These are phyloP conservation scores for Brachylomia viminalis DNA, from an alignment of 2,888 invertebrate species.

Conservation along the genomic window DNA sequence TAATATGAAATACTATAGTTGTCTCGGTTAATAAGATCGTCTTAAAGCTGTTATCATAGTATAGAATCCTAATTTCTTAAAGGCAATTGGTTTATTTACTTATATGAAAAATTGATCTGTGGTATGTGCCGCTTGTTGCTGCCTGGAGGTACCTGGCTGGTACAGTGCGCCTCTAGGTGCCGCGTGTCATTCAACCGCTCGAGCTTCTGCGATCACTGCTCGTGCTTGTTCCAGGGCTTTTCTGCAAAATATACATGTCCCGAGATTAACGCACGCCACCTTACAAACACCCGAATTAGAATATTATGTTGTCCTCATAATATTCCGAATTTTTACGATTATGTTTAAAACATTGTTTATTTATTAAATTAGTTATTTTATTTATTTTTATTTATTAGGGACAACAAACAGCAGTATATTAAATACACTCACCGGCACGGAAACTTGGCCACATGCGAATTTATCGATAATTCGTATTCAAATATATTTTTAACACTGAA, in stretches of 20 bases:
- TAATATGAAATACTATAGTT: neutral
- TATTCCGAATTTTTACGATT: too few relatives aligned
- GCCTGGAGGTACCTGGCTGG: neutral
- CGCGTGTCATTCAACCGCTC: constrained; percentile 75
- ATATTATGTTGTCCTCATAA: too few relatives aligned
- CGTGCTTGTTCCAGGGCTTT: constrained; percentile 86
- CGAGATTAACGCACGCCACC: too few relatives aligned
- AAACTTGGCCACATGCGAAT: too few relatives aligned
- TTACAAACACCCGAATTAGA: too few relatives aligned
- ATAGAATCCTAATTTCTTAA: neutral
- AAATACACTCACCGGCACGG: too few relatives aligned
- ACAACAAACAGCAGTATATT: too few relatives aligned
- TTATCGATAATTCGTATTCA: too few relatives aligned
- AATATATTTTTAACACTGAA: too few relatives aligned
- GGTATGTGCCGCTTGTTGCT: neutral
- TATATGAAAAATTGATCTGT: neutral
- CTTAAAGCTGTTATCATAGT: constrained; percentile 29
- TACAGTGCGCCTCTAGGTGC: neutral
- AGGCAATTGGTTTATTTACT: neutral
- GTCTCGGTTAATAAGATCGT: neutral
- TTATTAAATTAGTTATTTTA: too few relatives aligned
- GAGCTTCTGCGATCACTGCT: constrained; percentile 81
- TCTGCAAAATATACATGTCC: constrained; percentile 66
- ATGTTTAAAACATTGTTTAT: too few relatives aligned
- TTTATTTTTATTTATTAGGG: too few relatives aligned